Conservation (phyloP, 2,888 invertebrate species). For the Euzophera pinguis region DNA sequence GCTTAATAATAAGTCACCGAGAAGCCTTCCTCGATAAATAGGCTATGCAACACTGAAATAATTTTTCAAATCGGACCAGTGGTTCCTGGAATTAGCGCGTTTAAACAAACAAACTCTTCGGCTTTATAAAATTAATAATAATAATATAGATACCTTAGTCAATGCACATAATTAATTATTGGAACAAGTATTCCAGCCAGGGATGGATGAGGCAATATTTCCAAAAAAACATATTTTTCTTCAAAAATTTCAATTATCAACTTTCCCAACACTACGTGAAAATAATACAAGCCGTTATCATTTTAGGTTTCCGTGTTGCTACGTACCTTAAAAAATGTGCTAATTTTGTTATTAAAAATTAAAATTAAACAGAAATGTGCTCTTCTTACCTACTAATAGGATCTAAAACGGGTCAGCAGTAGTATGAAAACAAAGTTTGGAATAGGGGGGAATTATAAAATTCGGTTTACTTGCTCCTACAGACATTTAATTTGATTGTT, state of each 20-base stretch:
- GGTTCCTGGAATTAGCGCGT: no score
- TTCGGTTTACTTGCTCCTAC: not conserved
- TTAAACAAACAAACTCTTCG: no score
- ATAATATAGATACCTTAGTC: no score
- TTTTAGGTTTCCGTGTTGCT: slow-evolving; percentile 49
- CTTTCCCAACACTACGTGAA: slow-evolving; percentile 35
- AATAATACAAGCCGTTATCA: slow-evolving; percentile 39
- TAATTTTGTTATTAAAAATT: slow-evolving; percentile 14
- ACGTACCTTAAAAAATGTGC: slow-evolving; percentile 27
- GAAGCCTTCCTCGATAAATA: no score
- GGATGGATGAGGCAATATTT: no score
- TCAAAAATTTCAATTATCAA: not conserved
- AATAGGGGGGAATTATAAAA: slow-evolving; percentile 7
- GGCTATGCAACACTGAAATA: no score
- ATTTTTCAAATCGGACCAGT: no score
- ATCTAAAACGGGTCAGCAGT: not conserved
- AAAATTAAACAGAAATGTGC: not conserved
- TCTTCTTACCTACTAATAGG: slow-evolving; percentile 1
- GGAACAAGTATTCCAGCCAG: no score
- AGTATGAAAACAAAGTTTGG: not conserved
- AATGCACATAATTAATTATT: no score
- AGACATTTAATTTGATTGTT: slow-evolving; percentile 10
- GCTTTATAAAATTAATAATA: no score
- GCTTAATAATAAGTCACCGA: no score
- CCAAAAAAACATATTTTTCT: no score